phyloP scores from a whole-genome alignment of 1,140 invertebrate species.

The Ptiloglossa arizonensis region DNA sequence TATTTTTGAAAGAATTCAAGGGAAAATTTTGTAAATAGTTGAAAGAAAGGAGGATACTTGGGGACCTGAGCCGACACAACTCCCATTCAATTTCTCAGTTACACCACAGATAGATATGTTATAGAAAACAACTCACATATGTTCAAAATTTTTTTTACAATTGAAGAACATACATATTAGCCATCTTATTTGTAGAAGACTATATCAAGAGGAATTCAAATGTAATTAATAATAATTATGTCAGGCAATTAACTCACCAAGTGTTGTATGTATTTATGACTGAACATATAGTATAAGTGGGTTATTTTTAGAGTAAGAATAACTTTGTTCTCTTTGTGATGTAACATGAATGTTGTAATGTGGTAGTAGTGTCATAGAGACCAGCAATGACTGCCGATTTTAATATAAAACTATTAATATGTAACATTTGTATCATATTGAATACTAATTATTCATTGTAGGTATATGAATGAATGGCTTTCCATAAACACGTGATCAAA shows the following conservation, averaged over 20 bases:
- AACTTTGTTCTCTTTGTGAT: constrained; percentile 31
- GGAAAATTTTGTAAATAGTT: constrained; percentile 68
- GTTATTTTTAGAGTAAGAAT: not conserved
- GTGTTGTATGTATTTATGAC: no score
- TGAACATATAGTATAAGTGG: not conserved
- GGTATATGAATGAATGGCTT: constrained; percentile 62
- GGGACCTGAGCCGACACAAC: constrained; percentile 68
- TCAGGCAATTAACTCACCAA: not conserved
- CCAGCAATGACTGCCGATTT: constrained; percentile 71
- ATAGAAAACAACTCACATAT: not conserved
- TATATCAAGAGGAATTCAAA: not conserved
- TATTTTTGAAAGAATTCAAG: constrained; percentile 53
- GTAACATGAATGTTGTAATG: constrained; percentile 55
- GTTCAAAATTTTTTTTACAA: not conserved
- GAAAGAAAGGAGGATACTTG: constrained; percentile 62
- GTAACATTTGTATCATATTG: constrained; percentile 69
- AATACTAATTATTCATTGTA: constrained; percentile 70
- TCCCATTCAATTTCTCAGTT: constrained; percentile 52
- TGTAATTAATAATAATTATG: not conserved
- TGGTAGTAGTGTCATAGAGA: constrained; percentile 65
- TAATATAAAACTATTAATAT: constrained; percentile 68
- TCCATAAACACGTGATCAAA: constrained; percentile 53
- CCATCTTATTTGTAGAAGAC: not conserved
- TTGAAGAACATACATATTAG: not conserved
- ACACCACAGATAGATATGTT: constrained; percentile 26